Evolutionary conservation across 1,140 invertebrate genomes (phyloP), one percentile per base, ranked within the genome.

Genomic region (Lepeophtheirus salmonis): DNA sequence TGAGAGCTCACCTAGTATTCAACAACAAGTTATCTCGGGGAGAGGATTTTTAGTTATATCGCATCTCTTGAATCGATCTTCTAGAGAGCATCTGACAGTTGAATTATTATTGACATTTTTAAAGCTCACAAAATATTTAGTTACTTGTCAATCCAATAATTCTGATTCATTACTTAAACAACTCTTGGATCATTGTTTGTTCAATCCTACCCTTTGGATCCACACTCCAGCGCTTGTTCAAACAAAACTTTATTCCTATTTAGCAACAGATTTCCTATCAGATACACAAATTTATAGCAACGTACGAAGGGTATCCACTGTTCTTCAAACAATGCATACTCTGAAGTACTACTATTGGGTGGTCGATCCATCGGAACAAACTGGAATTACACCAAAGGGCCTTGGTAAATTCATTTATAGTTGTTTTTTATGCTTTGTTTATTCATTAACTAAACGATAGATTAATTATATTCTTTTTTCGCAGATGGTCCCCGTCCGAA

Each of bases 341-440:
- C 76, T 99, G 24, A 98, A 98, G 74, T 96, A 91, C 70, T 98
- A 97, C 73, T 98, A 98, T 71, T 98, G 94, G 92, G 87, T 98
- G 14, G 84, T 88, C 2, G 95, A 92, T 78, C 94, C 94, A 1
- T 77, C 86, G 64, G 79, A 86, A 30, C 90, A 92, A 70, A 96
- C 89, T 73, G 90, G 89, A 25, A 92, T 95, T 66, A 83, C 81
- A 30, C 89, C 90, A 2, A 96, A 96, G 72, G 90, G 89, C 68
- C 72, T 89, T 41, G 30, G n/a, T n/a, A n/a, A n/a, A n/a, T n/a
- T n/a, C n/a, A n/a, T n/a, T n/a, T 60, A 48, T 24, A 14, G 18
- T 21, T 60, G 30, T 61, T 4, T 18, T 16, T 18, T n/a, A 17
- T 61, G 6, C 54, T 13, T 20, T 50, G 56, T 60, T 18, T 60